Percentiles rank a stretch among this genome's conserved stretches.
Evolutionary conservation across 1,140 invertebrate species (phyloP).

Genomic region (Telenomus remus): DNA sequence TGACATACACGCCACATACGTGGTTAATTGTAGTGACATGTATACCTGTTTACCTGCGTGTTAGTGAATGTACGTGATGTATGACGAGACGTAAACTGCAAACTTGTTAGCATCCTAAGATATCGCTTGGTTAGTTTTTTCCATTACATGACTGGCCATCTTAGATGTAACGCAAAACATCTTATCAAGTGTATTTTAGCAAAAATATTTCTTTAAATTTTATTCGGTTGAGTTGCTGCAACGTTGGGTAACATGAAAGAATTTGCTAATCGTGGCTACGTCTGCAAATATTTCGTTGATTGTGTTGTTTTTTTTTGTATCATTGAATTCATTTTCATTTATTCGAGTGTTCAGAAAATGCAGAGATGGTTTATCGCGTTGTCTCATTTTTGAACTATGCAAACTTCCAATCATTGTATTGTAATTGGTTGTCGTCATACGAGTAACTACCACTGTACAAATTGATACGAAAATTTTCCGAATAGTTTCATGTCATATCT

Average conservation of each 20-base stretch:
- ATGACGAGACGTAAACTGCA: conserved; percentile 40
- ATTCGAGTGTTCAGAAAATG: neutral
- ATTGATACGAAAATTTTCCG: conserved; percentile 57
- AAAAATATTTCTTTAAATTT: too few species aligned
- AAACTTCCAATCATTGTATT: conserved; percentile 56
- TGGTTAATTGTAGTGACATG: conserved; percentile 65
- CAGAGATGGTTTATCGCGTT: conserved; percentile 11
- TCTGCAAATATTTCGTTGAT: neutral
- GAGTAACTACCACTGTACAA: conserved; percentile 52
- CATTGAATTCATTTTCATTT: neutral
- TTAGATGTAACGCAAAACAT: neutral
- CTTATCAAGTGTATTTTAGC: too few species aligned
- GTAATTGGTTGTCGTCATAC: conserved; percentile 55
- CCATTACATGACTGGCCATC: neutral
- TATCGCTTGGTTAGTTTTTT: conserved; percentile 9
- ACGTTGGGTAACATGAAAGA: too few species aligned
- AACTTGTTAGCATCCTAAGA: conserved; percentile 45
- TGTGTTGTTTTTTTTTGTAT: neutral
- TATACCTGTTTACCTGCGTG: conserved; percentile 54
- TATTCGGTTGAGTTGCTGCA: too few species aligned
- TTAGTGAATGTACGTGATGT: conserved; percentile 32
- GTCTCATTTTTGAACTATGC: conserved; percentile 51
- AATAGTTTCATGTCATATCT: conserved; percentile 59
- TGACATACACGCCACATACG: conserved; percentile 66
- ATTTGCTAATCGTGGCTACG: too few species aligned